These are phyloP conservation scores for Plecotus auritus DNA, from an alignment of 2,113 vertebrate species.

Conservation along the genomic window DNA sequence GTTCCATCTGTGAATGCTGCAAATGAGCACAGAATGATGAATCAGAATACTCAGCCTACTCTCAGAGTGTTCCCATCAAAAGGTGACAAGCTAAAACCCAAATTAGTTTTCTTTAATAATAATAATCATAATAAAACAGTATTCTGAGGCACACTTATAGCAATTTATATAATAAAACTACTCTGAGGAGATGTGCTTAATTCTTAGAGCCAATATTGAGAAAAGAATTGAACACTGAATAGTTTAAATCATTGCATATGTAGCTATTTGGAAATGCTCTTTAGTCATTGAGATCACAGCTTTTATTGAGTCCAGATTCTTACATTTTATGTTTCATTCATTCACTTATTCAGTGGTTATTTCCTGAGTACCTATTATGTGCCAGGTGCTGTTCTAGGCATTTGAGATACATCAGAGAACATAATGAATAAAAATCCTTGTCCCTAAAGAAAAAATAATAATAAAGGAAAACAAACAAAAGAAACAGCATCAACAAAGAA, in stretches of 20 bases:
- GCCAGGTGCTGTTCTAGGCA: background rate
- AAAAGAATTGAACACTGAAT: background rate
- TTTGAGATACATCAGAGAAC: background rate
- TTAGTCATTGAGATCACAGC: background rate
- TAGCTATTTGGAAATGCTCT: background rate
- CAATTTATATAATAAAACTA: constrained; percentile 13
- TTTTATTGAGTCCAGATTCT: background rate
- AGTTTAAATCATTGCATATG: background rate
- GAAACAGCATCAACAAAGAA: background rate
- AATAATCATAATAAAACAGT: background rate
- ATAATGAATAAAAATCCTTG: background rate
- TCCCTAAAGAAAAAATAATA: background rate
- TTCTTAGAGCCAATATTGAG: background rate
- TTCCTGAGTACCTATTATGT: background rate
- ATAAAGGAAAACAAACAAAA: background rate
- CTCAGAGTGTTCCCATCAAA: background rate
- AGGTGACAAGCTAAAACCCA: background rate
- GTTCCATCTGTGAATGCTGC: background rate
- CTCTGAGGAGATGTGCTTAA: constrained; percentile 8
- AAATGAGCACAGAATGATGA: background rate
- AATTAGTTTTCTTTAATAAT: background rate
- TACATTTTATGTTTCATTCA: background rate
- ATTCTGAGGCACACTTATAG: background rate
- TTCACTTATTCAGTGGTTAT: background rate
- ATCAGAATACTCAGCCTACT: background rate